Conservation (phyloP, 2,113 vertebrate species). For the Scomber scombrus region DNA sequence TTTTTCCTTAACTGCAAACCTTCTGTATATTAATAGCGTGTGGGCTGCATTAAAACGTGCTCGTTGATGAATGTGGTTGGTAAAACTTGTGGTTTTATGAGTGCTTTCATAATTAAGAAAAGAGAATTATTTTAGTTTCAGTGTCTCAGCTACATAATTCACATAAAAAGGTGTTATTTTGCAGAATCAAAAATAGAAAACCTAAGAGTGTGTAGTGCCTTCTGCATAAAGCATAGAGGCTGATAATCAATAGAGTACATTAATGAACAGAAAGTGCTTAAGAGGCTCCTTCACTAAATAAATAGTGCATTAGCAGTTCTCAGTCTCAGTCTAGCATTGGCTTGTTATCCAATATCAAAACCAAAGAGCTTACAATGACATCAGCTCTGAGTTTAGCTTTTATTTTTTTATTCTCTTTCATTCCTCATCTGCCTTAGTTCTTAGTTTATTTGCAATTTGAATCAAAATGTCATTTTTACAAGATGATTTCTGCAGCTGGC, state of each 20-base stretch:
- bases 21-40: not conserved
- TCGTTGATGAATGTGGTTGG: not conserved
- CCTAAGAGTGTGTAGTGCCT: not conserved
- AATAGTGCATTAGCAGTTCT: constrained; percentile 35
- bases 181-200: not conserved
- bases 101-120: constrained; percentile 8
- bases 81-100: not conserved
- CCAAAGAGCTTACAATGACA: constrained; percentile 9
- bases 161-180: constrained; percentile 1
- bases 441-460: not conserved
- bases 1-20: not conserved
- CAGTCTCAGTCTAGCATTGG: constrained; percentile 18
- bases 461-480: not conserved
- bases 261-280: constrained; percentile 53
- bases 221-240: constrained; percentile 22
- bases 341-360: constrained; percentile 36
- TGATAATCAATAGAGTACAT: constrained; percentile 43
- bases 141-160: not conserved
- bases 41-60: not conserved
- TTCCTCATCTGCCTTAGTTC: not conserved
- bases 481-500: not conserved
- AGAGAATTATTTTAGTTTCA: constrained; percentile 4
- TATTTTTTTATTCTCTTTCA: not conserved
- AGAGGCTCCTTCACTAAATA: constrained; percentile 55
- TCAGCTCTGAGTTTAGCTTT: constrained; percentile 11